Evolutionary conservation across 2,113 vertebrate genomes (phyloP).

Genomic region (Bos indicus): DNA sequence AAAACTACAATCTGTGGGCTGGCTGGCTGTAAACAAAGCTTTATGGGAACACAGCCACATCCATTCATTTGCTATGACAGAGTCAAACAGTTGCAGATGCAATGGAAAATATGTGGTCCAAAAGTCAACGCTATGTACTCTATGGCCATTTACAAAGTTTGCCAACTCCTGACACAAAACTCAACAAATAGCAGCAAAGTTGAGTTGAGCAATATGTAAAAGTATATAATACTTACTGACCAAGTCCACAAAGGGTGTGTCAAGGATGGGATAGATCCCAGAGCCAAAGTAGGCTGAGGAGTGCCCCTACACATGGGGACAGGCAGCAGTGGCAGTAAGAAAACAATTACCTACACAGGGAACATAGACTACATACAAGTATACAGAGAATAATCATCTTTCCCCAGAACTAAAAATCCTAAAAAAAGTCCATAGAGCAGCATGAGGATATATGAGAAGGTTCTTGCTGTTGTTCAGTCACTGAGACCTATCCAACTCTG

Average conservation of each 20-base stretch:
- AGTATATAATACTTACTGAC: background rate
- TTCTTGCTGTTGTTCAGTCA: background rate
- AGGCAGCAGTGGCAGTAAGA: background rate
- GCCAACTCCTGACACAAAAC: background rate
- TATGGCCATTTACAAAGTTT: background rate
- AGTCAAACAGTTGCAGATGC: background rate
- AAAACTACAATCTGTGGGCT: background rate
- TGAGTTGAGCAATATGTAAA: background rate
- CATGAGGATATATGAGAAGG: background rate
- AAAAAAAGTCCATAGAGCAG: background rate
- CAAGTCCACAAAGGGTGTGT: background rate
- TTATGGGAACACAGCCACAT: background rate
- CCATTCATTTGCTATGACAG: background rate
- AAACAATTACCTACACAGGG: background rate
- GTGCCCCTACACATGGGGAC: background rate
- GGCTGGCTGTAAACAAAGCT: background rate
- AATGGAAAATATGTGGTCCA: background rate
- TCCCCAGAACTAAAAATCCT: background rate
- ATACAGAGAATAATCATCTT: background rate
- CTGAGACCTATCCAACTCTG: background rate
- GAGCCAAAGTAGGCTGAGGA: background rate
- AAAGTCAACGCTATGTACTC: background rate
- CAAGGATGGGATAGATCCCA: background rate
- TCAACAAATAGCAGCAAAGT: background rate
- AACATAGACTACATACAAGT: background rate